Conservation (phyloP, 2,113 vertebrate species). For the Centropus bengalensis region DNA sequence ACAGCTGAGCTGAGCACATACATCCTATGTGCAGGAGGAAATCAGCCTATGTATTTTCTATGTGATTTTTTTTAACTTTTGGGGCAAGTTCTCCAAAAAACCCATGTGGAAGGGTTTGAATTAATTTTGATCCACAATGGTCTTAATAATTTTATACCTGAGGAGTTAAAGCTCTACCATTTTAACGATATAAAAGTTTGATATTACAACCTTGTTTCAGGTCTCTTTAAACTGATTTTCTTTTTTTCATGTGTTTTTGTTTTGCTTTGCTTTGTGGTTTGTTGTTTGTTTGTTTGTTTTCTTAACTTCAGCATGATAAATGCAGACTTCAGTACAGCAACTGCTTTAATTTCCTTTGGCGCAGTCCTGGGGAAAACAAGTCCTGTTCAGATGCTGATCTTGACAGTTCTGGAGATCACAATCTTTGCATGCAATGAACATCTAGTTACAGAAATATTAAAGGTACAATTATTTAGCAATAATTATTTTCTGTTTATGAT, state of each 20-base stretch:
- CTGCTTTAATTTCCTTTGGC: constrained; percentile 95
- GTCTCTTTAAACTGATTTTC: background rate
- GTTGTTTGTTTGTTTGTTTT: background rate
- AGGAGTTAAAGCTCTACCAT: background rate
- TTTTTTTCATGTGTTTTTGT: background rate
- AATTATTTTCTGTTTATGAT: background rate
- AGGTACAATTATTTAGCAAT: constrained; percentile 60
- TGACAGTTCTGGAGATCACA: constrained; percentile 91
- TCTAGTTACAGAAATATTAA: constrained; percentile 71
- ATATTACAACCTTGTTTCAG: background rate
- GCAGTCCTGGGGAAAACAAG: constrained; percentile 95
- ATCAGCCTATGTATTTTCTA: background rate
- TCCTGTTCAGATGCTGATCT: constrained; percentile 91
- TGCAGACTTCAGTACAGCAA: constrained; percentile 95
- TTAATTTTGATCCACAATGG: background rate
- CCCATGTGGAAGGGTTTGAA: background rate
- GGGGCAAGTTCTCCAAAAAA: background rate
- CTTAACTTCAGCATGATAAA: constrained; percentile 87
- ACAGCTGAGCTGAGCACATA: background rate
- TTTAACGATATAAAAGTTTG: background rate
- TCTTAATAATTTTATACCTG: background rate
- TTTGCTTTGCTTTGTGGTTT: background rate
- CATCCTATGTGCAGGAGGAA: background rate
- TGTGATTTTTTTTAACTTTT: no score
- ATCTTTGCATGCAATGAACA: constrained; percentile 89